Percentiles rank a stretch among this genome's conserved stretches.
These are phyloP conservation scores for Tapera naevia DNA, from an alignment of 2,797 vertebrate genomes.

Conservation along the genomic window DNA sequence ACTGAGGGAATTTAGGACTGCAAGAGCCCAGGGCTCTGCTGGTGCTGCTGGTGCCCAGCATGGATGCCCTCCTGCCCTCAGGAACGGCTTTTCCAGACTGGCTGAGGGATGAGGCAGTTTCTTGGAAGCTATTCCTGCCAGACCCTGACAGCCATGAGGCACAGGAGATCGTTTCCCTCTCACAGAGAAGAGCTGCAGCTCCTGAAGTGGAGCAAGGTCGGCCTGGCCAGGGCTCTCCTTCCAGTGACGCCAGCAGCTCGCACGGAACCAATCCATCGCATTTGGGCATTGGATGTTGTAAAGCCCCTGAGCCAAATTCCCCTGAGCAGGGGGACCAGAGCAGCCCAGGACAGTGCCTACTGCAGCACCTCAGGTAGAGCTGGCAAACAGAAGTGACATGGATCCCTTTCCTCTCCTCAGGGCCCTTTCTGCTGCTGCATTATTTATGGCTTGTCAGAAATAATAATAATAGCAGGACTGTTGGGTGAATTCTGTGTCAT, in stretches of 20 bases:
- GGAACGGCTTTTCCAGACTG: background rate
- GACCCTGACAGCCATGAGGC: background rate
- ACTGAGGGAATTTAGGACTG: background rate
- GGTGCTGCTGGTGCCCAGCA: background rate
- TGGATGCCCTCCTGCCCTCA: too few species aligned
- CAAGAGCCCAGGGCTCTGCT: background rate
- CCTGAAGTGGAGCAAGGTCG: fast-evolving
- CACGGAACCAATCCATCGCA: fast-evolving
- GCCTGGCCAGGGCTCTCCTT: background rate
- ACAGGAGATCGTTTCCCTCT: background rate
- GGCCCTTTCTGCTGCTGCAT: background rate
- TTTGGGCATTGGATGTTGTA: background rate
- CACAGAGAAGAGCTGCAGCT: background rate
- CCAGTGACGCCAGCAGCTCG: too few species aligned
- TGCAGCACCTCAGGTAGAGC: background rate
- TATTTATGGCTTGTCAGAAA: background rate
- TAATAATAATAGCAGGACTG: background rate
- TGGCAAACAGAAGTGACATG: background rate
- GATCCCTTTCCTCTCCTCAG: background rate
- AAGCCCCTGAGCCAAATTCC: background rate
- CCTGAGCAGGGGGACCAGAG: background rate
- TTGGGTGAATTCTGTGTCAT: background rate
- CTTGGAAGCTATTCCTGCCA: background rate
- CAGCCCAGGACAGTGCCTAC: background rate
- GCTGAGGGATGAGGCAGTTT: background rate